These are phyloP conservation scores for Frieseomelitta varia DNA, from an alignment of 1,140 invertebrate genomes.

Conservation along the genomic window DNA sequence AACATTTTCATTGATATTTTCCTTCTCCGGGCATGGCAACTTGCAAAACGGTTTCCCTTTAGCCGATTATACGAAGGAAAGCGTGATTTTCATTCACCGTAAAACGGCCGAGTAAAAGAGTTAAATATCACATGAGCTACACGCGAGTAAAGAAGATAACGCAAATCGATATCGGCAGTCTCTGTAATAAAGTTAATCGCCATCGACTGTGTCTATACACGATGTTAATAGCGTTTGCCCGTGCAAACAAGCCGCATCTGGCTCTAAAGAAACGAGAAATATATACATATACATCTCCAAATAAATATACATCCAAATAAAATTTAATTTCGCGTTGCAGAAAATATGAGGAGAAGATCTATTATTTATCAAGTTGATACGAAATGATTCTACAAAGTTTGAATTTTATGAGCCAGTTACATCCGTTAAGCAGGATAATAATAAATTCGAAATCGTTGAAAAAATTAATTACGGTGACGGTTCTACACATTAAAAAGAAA, in stretches of 20 bases:
- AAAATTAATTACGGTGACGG: not conserved
- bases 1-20: slow-evolving; percentile 44
- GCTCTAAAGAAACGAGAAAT: slow-evolving; percentile 32
- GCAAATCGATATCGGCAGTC: slow-evolving; percentile 23
- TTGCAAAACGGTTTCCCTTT: not conserved
- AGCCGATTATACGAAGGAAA: not conserved
- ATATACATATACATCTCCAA: too few relatives aligned
- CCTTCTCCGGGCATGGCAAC: not conserved
- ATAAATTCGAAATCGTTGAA: not conserved
- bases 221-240: not conserved
- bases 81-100: not conserved
- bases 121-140: slow-evolving; percentile 22
- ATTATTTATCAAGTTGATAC: not conserved
- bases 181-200: not conserved
- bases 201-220: not conserved
- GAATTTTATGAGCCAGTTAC: not conserved
- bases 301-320: too few relatives aligned
- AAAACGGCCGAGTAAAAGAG: not conserved
- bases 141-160: not conserved
- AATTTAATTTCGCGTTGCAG: not conserved
- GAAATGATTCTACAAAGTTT: not conserved
- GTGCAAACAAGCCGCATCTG: slow-evolving; percentile 32
- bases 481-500: not conserved
- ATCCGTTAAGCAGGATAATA: not conserved
- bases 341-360: not conserved